Evolutionary conservation across 2,113 vertebrate genomes (phyloP).

Genomic region (Psittacula cyanocephala): DNA sequence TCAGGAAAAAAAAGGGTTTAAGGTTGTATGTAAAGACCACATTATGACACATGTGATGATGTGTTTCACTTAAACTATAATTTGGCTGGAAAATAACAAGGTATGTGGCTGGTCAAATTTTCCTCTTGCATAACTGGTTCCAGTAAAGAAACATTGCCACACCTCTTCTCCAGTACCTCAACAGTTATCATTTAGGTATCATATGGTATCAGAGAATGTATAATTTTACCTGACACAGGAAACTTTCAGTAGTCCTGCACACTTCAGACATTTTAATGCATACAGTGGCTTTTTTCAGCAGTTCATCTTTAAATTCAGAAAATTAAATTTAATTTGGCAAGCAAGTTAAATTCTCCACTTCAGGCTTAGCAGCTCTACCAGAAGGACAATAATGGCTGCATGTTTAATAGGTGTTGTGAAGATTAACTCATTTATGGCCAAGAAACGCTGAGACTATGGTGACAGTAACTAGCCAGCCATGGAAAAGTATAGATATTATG

Average conservation of each 20-base stretch:
- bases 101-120: not conserved
- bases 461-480: not conserved
- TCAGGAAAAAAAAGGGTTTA: not conserved
- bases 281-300: not conserved
- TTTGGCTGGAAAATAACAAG: not conserved
- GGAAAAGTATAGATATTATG: not conserved
- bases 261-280: not conserved
- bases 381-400: not conserved
- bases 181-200: not conserved
- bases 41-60: not conserved
- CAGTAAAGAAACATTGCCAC: not conserved
- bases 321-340: not conserved
- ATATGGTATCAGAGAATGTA: not conserved
- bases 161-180: not conserved
- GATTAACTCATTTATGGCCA: not conserved
- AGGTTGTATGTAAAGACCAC: not conserved
- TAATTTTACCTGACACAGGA: not conserved
- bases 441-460: not conserved
- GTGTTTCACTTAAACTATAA: not conserved
- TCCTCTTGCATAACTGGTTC: not conserved
- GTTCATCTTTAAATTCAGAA: not conserved
- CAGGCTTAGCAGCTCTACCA: not conserved
- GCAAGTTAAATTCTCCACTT: not conserved
- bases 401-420: not conserved
- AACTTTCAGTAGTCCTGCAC: not conserved